phyloP scores from a whole-genome alignment of 30 jellyfish, hydroid and myxozoan species.

The Turritopsis dohrnii region DNA sequence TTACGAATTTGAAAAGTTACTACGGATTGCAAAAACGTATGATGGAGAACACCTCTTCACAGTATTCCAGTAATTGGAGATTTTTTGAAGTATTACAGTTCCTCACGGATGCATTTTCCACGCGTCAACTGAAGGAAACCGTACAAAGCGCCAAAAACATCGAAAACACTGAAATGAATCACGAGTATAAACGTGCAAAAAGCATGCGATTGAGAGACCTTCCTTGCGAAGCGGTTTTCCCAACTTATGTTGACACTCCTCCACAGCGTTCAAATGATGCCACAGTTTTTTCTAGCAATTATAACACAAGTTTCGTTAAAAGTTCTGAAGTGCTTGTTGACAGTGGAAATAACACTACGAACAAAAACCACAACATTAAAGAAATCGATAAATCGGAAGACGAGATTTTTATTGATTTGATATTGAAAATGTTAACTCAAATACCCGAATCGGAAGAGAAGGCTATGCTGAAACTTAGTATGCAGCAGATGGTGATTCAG shows the following conservation, averaged over 20 bases:
- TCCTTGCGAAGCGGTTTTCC: not conserved
- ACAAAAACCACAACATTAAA: not conserved
- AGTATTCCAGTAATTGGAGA: slow-evolving; percentile 15
- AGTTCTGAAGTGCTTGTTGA: not conserved
- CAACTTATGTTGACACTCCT: not conserved
- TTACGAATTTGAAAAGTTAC: slow-evolving; percentile 17
- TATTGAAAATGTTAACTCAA: slow-evolving; percentile 3
- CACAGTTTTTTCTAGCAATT: not conserved
- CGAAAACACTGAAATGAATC: not conserved
- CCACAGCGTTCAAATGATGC: not conserved
- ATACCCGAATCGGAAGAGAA: not conserved
- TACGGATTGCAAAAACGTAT: slow-evolving; percentile 16
- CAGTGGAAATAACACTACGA: not conserved
- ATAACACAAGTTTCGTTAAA: not conserved
- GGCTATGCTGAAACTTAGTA: not conserved
- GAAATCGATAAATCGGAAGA: slow-evolving; percentile 2
- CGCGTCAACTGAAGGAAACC: not conserved
- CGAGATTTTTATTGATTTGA: not conserved
- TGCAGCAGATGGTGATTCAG: not conserved
- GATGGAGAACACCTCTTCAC: slow-evolving; percentile 3
- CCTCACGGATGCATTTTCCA: not conserved
- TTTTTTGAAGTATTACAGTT: not conserved
- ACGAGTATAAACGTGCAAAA: not conserved
- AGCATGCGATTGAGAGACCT: not conserved
- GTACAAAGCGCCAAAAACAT: not conserved